Evolutionary conservation across 2,888 invertebrate genomes (phyloP).

Genomic region (Scotopteryx bipunctaria): DNA sequence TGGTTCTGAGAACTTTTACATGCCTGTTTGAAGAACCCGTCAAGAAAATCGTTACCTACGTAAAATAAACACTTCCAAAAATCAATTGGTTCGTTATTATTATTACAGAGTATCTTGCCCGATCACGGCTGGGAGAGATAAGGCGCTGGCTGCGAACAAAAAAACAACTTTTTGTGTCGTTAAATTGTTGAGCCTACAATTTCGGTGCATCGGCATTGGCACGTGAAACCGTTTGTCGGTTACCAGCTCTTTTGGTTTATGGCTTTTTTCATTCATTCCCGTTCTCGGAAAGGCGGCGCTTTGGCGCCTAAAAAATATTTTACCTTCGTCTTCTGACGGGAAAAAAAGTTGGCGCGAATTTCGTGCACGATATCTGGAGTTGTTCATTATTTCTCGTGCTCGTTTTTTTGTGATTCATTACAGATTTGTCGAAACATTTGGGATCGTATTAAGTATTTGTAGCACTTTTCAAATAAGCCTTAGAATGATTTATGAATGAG

Average conservation of each 20-base stretch:
- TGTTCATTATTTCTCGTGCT: conserved; percentile 32
- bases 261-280: conserved; percentile 73
- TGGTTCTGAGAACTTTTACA: conserved; percentile 5
- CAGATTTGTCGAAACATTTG: conserved; percentile 32
- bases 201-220: conserved; percentile 60
- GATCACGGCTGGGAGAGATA: conserved; percentile 43
- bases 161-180: conserved; percentile 56
- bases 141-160: conserved; percentile 52
- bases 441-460: conserved; percentile 22
- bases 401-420: conserved; percentile 30
- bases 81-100: conserved; percentile 23
- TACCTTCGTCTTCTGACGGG: conserved; percentile 46
- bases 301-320: conserved; percentile 71
- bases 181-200: conserved; percentile 67
- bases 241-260: conserved; percentile 57
- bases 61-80: conserved; percentile 30
- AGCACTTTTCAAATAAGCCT: no score
- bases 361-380: conserved; percentile 38
- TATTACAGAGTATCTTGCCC: conserved; percentile 26
- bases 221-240: conserved; percentile 78
- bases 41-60: conserved; percentile 12
- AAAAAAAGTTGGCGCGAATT: conserved; percentile 56
- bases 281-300: conserved; percentile 77
- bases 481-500: conserved; percentile 2
- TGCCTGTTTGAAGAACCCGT: conserved; percentile 11